Percentiles rank a stretch among this genome's conserved stretches.
These are phyloP conservation scores for Epinotia brunnichana DNA, from an alignment of 2,888 invertebrate genomes.

Conservation along the genomic window DNA sequence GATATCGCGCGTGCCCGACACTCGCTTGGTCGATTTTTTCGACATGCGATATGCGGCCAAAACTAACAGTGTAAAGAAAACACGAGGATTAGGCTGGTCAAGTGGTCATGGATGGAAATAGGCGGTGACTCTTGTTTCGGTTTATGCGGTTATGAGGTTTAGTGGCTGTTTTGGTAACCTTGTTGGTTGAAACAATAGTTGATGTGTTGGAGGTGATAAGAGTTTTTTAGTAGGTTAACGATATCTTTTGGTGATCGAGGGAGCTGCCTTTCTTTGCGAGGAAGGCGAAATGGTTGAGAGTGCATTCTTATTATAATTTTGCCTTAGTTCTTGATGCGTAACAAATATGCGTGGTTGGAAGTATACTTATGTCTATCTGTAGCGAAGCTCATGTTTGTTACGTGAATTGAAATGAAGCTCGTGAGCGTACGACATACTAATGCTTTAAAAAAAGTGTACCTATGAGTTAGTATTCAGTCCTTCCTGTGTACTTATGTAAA, in stretches of 20 bases:
- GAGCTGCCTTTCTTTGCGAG: not conserved
- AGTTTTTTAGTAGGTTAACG: not conserved
- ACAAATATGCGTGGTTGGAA: too few species aligned
- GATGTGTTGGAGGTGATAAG: conserved; percentile 4
- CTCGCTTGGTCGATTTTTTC: conserved; percentile 44
- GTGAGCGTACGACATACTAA: too few species aligned
- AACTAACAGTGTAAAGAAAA: conserved; percentile 64
- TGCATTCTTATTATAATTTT: too few species aligned
- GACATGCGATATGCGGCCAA: conserved; percentile 59
- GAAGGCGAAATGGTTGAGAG: too few species aligned
- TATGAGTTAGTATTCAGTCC: too few species aligned
- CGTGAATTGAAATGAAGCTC: too few species aligned
- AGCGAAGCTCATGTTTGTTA: too few species aligned
- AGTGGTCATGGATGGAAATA: conserved; percentile 57
- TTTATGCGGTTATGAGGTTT: not conserved
- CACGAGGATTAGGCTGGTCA: conserved; percentile 54
- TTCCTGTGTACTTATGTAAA: too few species aligned
- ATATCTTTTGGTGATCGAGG: not conserved
- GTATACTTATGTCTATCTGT: too few species aligned
- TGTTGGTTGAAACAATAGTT: conserved; percentile 3
- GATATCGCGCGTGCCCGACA: not conserved
- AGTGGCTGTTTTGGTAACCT: conserved; percentile 23
- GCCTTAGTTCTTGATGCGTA: too few species aligned
- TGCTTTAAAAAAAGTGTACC: too few species aligned
- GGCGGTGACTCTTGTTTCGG: conserved; percentile 29